Conservation (phyloP, 37 sponge, comb jelly and placozoan genomes). For the Sycon ciliatum region DNA sequence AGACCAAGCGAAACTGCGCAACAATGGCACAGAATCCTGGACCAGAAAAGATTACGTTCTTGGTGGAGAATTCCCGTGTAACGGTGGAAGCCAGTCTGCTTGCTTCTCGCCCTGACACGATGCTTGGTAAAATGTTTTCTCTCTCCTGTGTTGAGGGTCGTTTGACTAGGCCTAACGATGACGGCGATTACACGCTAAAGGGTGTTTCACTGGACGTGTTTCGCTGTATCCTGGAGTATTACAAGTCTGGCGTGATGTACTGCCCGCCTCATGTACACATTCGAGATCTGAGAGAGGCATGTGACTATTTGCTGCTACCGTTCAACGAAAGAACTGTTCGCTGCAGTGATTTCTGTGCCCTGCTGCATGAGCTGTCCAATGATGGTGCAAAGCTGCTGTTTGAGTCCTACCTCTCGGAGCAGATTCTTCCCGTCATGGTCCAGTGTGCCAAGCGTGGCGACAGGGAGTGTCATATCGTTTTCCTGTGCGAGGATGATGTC, state of each 20-base stretch:
- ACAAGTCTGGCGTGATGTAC: slow-evolving; percentile 49
- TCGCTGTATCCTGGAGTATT: slow-evolving; percentile 54
- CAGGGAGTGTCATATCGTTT: slow-evolving; percentile 91
- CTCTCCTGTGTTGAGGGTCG: too few relatives aligned
- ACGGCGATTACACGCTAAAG: too few relatives aligned
- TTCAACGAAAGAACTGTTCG: slow-evolving; percentile 68
- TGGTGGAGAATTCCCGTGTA: too few relatives aligned
- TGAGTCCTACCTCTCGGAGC: slow-evolving; percentile 46
- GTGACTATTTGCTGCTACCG: slow-evolving; percentile 92
- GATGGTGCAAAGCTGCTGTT: slow-evolving; percentile 82
- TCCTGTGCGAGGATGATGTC: slow-evolving; percentile 83
- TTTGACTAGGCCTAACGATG: too few relatives aligned
- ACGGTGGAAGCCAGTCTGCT: too few relatives aligned
- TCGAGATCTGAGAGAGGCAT: slow-evolving; percentile 73
- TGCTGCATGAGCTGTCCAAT: slow-evolving; percentile 90
- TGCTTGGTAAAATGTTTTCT: too few relatives aligned
- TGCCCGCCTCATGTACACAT: slow-evolving; percentile 67
- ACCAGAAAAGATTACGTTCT: too few relatives aligned
- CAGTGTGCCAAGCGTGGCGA: slow-evolving; percentile 80
- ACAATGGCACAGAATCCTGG: too few relatives aligned
- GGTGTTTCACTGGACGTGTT: too few relatives aligned
- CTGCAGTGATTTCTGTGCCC: slow-evolving; percentile 69
- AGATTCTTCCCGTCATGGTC: slow-evolving; percentile 66
- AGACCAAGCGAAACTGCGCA: too few relatives aligned
- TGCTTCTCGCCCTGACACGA: too few relatives aligned